A percentile compares a stretch with the other conserved stretches of the same genome.
Evolutionary conservation across 2,797 vertebrate species (phyloP).

Genomic region (Alosa sapidissima): DNA sequence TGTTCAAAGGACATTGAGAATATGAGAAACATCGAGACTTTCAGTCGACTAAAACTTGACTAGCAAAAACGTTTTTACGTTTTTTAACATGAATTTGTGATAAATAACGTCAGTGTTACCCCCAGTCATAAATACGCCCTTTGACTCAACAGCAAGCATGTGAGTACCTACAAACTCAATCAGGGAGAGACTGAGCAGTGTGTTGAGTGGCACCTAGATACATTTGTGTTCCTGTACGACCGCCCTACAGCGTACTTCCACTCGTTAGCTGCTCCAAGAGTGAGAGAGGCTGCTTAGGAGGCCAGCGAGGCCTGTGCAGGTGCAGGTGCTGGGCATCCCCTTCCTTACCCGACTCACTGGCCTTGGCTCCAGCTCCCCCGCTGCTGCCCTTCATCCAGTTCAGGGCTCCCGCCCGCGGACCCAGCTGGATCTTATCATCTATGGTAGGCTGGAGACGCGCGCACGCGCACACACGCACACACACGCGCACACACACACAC

Average conservation of each 20-base stretch:
- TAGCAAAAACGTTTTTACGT: no score
- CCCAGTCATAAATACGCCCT: background rate
- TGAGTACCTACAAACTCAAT: background rate
- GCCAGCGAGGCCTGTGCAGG: background rate
- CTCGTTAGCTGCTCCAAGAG: background rate
- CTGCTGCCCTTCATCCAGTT: conserved; percentile 99
- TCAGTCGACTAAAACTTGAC: no score
- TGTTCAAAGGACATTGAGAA: no score
- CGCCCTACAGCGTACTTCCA: no score
- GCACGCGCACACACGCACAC: background rate
- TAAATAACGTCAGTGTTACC: no score
- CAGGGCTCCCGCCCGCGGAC: conserved; percentile 87
- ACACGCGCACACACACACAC: background rate
- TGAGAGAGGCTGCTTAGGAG: background rate
- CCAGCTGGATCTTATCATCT: conserved; percentile 98
- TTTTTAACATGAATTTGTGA: no score
- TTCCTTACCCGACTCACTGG: conserved; percentile 88
- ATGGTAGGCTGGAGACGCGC: conserved; percentile 81
- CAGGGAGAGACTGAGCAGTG: no score
- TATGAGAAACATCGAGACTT: no score
- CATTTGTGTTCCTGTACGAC: background rate
- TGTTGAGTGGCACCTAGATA: no score
- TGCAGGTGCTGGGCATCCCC: conserved; percentile 34
- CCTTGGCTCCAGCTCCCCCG: conserved; percentile 87
- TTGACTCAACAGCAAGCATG: background rate